Evolutionary conservation across 2,888 invertebrate species (phyloP).

Genomic region (Pyrocoelia pectoralis): DNA sequence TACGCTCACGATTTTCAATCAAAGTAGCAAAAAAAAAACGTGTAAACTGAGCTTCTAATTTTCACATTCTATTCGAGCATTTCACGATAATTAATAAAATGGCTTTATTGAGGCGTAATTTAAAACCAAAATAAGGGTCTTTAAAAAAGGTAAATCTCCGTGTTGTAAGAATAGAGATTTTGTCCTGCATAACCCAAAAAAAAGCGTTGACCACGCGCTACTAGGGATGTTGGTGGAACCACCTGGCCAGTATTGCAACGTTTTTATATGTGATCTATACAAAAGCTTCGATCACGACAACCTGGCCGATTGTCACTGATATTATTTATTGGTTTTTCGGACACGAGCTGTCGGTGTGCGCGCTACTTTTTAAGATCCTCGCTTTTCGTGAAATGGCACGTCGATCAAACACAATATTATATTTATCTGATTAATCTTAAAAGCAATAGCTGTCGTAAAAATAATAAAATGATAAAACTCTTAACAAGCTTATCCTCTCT

Average conservation of each 20-base stretch:
- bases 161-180: constrained; percentile 12
- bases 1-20: neutral
- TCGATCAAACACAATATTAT: constrained; percentile 20
- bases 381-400: constrained; percentile 15
- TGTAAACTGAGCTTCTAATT: neutral
- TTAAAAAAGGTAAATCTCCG: neutral
- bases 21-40: neutral
- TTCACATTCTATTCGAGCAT: neutral
- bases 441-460: constrained; percentile 16
- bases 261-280: constrained; percentile 49
- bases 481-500: constrained; percentile 13
- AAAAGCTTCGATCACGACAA: constrained; percentile 49
- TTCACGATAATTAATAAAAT: neutral
- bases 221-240: constrained; percentile 31
- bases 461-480: constrained; percentile 12
- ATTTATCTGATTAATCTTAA: constrained; percentile 14
- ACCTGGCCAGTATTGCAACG: constrained; percentile 47
- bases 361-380: constrained; percentile 19
- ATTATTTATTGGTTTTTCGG: constrained; percentile 57
- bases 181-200: constrained; percentile 27
- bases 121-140: neutral
- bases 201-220: constrained; percentile 35
- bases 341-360: constrained; percentile 40
- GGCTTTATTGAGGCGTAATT: constrained; percentile 1
- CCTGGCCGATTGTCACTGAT: constrained; percentile 57